Evolutionary conservation across 2,888 invertebrate species (phyloP).

Genomic region (Pheosia gnoma): DNA sequence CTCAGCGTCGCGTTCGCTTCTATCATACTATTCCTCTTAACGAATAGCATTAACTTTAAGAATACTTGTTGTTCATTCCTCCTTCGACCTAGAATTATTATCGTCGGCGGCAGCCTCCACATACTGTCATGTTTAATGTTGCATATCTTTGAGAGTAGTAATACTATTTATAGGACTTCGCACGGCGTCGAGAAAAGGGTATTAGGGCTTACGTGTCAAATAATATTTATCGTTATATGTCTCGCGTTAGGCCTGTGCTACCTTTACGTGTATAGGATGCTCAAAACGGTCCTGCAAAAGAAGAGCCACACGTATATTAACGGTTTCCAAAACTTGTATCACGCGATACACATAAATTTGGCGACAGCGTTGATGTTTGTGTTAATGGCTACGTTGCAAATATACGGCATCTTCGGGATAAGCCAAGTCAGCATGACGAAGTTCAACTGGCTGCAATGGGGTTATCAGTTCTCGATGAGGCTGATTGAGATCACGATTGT

Average conservation of each 20-base stretch:
- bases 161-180: conserved; percentile 73
- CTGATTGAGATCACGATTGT: conserved; percentile 95
- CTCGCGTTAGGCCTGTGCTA: conserved; percentile 93
- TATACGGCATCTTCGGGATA: conserved; percentile 87
- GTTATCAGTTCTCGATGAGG: conserved; percentile 93
- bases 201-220: conserved; percentile 91
- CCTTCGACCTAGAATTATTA: conserved; percentile 91
- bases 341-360: conserved; percentile 95
- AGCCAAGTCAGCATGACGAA: conserved; percentile 85
- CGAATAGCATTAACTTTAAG: conserved; percentile 90
- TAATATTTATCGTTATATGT: conserved; percentile 93
- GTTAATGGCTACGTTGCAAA: conserved; percentile 91
- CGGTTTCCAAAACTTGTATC: conserved; percentile 91
- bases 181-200: conserved; percentile 83
- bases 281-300: conserved; percentile 89
- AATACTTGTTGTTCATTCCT: conserved; percentile 87
- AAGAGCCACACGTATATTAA: conserved; percentile 92
- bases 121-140: conserved; percentile 91
- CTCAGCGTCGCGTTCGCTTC: conserved; percentile 95
- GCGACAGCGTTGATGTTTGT: conserved; percentile 94
- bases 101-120: conserved; percentile 91
- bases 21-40: conserved; percentile 92
- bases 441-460: conserved; percentile 96
- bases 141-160: conserved; percentile 89
- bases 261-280: conserved; percentile 91